These are phyloP conservation scores for Brachionus angularis DNA, from an alignment of 1,140 invertebrate species.

Conservation along the genomic window DNA sequence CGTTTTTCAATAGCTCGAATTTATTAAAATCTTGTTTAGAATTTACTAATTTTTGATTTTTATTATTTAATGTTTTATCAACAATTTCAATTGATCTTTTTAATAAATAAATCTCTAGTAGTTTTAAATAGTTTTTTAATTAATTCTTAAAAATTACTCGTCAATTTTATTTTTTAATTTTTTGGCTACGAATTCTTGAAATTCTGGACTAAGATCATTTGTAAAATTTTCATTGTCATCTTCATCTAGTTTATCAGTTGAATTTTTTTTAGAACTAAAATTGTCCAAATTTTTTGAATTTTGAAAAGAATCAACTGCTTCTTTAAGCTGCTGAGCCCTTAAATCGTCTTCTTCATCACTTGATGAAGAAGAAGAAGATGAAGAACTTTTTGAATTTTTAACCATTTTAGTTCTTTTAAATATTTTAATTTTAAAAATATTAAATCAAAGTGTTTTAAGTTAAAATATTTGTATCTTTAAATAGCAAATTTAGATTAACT, in stretches of 20 bases:
- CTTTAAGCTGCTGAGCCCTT: neutral
- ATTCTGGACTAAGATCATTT: slow-evolving; percentile 2
- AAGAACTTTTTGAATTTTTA: neutral
- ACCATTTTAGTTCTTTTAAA: too few species aligned
- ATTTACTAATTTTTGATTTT: neutral
- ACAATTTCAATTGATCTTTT: slow-evolving; percentile 21
- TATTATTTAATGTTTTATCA: neutral
- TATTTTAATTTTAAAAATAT: too few species aligned
- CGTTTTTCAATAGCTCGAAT: slow-evolving; percentile 8
- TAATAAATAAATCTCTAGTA: neutral
- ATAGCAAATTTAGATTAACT: too few species aligned
- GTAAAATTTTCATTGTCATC: neutral
- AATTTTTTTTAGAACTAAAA: neutral
- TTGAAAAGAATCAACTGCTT: slow-evolving; percentile 3
- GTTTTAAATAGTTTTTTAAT: neutral
- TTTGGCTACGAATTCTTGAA: slow-evolving; percentile 28
- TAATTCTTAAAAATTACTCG: neutral
- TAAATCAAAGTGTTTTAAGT: too few species aligned
- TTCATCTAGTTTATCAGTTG: neutral
- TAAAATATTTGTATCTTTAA: too few species aligned
- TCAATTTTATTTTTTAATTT: slow-evolving; percentile 21
- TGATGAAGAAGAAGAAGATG: slow-evolving; percentile 1
- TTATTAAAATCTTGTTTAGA: neutral
- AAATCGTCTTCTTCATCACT: slow-evolving; percentile 25
- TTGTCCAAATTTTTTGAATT: too few species aligned